Base-by-base conservation (phyloP, 2,888 invertebrate genomes). In the Cenopis cana region DNA sequence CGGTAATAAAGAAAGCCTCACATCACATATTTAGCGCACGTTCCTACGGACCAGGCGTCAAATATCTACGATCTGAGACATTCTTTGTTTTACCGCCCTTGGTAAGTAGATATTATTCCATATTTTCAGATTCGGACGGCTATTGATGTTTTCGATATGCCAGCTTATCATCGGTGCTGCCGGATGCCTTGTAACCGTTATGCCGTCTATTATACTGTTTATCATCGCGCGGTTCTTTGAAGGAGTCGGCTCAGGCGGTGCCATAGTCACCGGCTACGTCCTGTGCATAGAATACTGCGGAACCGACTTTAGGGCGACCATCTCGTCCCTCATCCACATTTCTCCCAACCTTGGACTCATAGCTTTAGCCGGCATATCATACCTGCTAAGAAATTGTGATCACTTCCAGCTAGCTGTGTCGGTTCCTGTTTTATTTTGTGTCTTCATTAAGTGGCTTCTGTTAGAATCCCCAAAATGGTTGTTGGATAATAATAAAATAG, bases 391-490 rank as follows among this genome's bases (percentile, higher is more conserved):
- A 20, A 66, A 90, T 62, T 87, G 85, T 57, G 85, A 89, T 41
- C 69, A 82, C 0, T 86, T 89, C 6, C 89, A 90, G 73, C 49
- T 89, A 8, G 85, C 85, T 0, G 20, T 90, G 2, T 89, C 91
- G 0, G 46, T 90, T 18, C 91, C 90, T 0, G 73, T 87, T n/a
- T 82, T 89, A 9, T 41, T 88, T 0, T 83, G 83, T 46, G 81
- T 83, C 2, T 29, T 69, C 0, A 33, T 81, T 8, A 78, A 81
- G 67, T 89, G 81, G 76, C 18, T 88, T 20, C 10, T 83, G 1
- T 76, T 83, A 72, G 91, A 91, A 68, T 91, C 91, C 0, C 91
- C 90, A 0, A 91, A 89, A 72, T 91, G 91, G 91, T 76, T 91
- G 73, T 76, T 91, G 81, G 88, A 89, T 73, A 85, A 76, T n/a